Evolutionary conservation across 1,140 invertebrate species (phyloP), one percentile per base, ranked within the genome.

Genomic region (Hydropsyche tenuis): DNA sequence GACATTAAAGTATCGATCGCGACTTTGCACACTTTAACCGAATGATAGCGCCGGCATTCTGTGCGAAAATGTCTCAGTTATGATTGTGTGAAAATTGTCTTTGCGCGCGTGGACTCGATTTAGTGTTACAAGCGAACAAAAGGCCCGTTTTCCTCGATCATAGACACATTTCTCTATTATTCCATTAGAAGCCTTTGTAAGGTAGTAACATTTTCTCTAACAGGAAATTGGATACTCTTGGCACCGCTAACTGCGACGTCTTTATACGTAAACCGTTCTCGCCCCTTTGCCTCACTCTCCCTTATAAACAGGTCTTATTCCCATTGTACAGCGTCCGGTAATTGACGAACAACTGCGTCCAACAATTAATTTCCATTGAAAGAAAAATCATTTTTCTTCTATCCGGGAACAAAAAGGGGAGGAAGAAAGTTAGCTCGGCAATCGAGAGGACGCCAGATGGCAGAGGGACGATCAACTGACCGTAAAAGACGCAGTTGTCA

Each of bases 181-280:
- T 64, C 62, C 62, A 64, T 64, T 64, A 64, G 30, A 6, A 12
- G 5, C 18, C 65, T 68, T 46, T 68, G 46, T 69, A 56, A 37
- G 66, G 4, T 43, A 18, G 23, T 45, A 25, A 23, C 23, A 56
- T 70, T 70, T 70, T 56, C 51, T 48, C 68, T 70, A 70, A 70
- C 68, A 56, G 48, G 68, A 70, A 70, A 70, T 70, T 70, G 68
- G 68, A 70, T 70, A 70, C 68, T 56, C 46, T 51, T 46, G 68
- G 23, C 65, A 23, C 6, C 65, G 25, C 63, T 43, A 20, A 60
- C 6, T 60, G 53, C 7, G 53, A 27, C 22, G 11, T 60, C n/a
- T 6, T 18, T 12, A n/a, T 60, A 22, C 20, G 22, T 14, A 22
- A 48, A 48, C 45, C 45, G 45, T 48, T 3, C 37, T 12, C 5